Percentiles rank a stretch among this genome's conserved stretches.
Conservation (phyloP, 2,888 invertebrate genomes). For the Frankliniella intonsa region DNA sequence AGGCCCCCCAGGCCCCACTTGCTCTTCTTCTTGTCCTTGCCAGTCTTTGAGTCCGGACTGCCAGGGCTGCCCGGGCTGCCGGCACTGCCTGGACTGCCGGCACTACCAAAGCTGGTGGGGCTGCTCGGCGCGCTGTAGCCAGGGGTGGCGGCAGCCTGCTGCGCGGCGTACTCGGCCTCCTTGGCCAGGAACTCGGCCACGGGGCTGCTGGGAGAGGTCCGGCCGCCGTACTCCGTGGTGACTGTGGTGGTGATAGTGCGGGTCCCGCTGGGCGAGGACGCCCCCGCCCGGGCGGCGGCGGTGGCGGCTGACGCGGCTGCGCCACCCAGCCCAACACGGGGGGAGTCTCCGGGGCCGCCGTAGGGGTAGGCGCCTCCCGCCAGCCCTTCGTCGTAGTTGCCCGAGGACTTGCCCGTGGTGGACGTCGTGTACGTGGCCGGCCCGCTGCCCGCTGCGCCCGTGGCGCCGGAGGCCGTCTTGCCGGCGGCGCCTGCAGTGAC, state of each 20-base stretch:
- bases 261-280: not conserved
- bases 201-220: not conserved
- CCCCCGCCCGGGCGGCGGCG: not conserved
- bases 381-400: constrained; percentile 37
- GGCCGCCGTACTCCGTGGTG: not conserved
- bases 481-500: not conserved
- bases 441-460: not conserved
- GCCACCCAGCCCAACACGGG: not conserved
- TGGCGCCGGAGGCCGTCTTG: not conserved
- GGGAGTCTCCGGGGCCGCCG: constrained; percentile 36
- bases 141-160: not conserved
- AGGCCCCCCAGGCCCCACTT: constrained; percentile 39
- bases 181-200: constrained; percentile 11
- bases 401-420: not conserved
- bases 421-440: constrained; percentile 13
- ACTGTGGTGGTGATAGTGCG: not conserved
- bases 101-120: constrained; percentile 38
- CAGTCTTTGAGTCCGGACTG: constrained; percentile 40
- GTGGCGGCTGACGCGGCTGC: not conserved
- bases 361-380: constrained; percentile 36
- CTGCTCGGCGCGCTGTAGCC: constrained; percentile 29
- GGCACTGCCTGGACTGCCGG: constrained; percentile 40
- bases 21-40: constrained; percentile 44
- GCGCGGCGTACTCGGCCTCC: constrained; percentile 18
- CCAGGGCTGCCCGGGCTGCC: constrained; percentile 43